These are phyloP conservation scores for Drosophila pseudotalamancana DNA, from an alignment of 2,888 invertebrate genomes.

Conservation along the genomic window DNA sequence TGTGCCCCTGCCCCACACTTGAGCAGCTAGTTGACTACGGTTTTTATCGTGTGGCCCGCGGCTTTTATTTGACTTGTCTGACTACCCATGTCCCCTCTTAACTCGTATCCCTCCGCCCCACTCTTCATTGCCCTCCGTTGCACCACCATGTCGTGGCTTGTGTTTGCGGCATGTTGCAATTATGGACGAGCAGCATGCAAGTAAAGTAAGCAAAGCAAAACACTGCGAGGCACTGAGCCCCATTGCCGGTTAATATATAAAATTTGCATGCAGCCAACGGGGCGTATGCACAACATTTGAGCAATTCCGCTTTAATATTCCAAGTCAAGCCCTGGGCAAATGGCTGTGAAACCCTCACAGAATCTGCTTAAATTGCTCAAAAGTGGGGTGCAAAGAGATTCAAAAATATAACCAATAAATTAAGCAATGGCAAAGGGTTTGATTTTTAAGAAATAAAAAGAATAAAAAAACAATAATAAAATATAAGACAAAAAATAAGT, in stretches of 20 bases:
- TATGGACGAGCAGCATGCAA: constrained; percentile 74
- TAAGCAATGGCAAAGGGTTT: no score
- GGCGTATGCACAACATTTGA: constrained; percentile 78
- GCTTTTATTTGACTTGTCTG: constrained; percentile 74
- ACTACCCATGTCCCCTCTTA: constrained; percentile 1
- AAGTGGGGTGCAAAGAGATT: neutral
- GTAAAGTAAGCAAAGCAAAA: constrained; percentile 42
- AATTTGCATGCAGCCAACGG: constrained; percentile 73
- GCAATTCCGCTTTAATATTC: constrained; percentile 74
- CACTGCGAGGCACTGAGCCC: constrained; percentile 43
- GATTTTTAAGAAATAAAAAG: neutral
- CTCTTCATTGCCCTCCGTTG: neutral
- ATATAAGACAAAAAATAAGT: no score
- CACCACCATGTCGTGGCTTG: constrained; percentile 36
- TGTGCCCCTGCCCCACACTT: constrained; percentile 22
- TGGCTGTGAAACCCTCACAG: constrained; percentile 2
- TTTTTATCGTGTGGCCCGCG: constrained; percentile 58
- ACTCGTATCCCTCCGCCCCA: neutral
- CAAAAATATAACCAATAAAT: neutral
- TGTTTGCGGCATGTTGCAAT: constrained; percentile 75
- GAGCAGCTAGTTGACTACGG: constrained; percentile 35
- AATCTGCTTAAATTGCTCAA: neutral
- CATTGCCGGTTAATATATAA: constrained; percentile 62
- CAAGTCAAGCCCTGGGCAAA: constrained; percentile 21
- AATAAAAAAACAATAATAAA: no score